These are phyloP conservation scores for Neotoma lepida DNA, from an alignment of 2,113 vertebrate genomes.

Conservation along the genomic window DNA sequence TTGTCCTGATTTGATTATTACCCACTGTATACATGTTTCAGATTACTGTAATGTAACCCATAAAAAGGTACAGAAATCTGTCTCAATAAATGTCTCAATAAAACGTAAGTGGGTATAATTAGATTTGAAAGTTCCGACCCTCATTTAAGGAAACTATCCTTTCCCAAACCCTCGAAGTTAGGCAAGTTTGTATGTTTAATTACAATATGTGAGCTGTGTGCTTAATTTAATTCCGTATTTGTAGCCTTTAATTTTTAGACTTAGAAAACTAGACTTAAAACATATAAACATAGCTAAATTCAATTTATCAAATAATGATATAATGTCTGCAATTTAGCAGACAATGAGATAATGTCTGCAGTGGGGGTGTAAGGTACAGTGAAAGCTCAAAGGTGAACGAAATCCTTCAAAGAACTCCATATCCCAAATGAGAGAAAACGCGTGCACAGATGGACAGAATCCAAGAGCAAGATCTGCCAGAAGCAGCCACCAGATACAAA, in stretches of 20 bases:
- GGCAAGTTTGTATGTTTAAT: conserved; percentile 34
- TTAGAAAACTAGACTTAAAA: conserved; percentile 36
- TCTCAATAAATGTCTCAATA: background rate
- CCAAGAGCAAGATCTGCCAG: background rate
- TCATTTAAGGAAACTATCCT: conserved; percentile 30
- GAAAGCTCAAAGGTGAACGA: conserved; percentile 46
- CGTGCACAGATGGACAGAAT: background rate
- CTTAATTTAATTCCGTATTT: conserved; percentile 47
- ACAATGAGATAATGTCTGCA: background rate
- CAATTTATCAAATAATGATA: conserved; percentile 15
- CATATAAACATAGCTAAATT: conserved; percentile 47
- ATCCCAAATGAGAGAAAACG: background rate
- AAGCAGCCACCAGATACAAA: background rate
- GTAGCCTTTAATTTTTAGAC: conserved; percentile 45
- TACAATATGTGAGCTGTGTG: conserved; percentile 21
- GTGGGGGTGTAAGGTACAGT: background rate
- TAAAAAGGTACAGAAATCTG: background rate
- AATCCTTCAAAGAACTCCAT: conserved; percentile 2
- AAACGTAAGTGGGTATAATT: background rate
- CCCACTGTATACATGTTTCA: background rate
- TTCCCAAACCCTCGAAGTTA: background rate
- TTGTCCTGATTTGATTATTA: background rate
- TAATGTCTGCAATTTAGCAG: conserved; percentile 19
- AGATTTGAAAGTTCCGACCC: conserved; percentile 39
- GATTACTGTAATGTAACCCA: background rate